Conservation (phyloP, 2,888 invertebrate genomes). For the Slavum lentiscoides region DNA sequence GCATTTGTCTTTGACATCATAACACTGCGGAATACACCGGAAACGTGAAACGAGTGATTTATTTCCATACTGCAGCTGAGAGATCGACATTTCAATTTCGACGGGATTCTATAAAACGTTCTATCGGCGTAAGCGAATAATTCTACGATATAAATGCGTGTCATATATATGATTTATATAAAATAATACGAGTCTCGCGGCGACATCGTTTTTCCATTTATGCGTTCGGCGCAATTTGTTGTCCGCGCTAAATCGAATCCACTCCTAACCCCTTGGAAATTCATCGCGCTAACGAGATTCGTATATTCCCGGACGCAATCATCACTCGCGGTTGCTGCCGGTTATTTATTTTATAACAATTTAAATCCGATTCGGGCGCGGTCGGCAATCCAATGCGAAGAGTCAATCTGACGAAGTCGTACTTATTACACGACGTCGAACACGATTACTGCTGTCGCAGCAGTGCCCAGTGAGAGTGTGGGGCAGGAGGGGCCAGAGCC, state of each 20-base stretch:
- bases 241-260: not conserved
- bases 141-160: not conserved
- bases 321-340: not conserved
- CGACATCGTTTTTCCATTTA: constrained; percentile 11
- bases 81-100: constrained; percentile 5
- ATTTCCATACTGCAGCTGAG: not conserved
- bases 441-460: no score
- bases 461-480: no score
- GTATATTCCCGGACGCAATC: not conserved
- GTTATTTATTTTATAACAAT: not conserved
- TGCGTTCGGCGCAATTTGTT: constrained; percentile 31
- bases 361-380: no score
- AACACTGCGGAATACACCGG: not conserved
- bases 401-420: no score
- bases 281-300: not conserved
- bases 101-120: not conserved
- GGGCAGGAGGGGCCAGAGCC: no score
- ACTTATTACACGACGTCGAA: no score
- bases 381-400: no score
- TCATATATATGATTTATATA: not conserved
- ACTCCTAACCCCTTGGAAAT: not conserved
- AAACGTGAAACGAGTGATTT: not conserved
- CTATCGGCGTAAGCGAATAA: constrained; percentile 33
- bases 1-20: no score
- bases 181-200: not conserved